A percentile compares a stretch with the other conserved stretches of the same genome.
Evolutionary conservation across 2,888 invertebrate species (phyloP).

Genomic region (Cyclophora albipunctata): DNA sequence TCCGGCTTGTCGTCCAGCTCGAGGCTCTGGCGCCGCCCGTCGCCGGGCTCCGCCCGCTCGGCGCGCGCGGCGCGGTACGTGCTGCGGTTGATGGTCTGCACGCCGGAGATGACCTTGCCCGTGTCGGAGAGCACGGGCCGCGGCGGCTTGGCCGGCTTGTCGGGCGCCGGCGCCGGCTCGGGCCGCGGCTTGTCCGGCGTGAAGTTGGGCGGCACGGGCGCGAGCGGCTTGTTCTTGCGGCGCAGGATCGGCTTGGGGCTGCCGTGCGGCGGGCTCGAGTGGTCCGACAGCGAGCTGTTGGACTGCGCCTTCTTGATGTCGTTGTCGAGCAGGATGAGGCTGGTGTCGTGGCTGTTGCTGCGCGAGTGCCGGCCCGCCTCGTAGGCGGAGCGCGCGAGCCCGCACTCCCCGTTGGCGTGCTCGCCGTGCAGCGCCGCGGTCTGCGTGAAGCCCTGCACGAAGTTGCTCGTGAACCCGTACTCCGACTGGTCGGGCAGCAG

Average conservation of each 20-base stretch:
- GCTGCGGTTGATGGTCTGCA: conserved; percentile 77
- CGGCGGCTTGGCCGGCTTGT: conserved; percentile 71
- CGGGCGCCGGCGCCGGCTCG: conserved; percentile 30
- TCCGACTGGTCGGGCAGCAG: conserved; percentile 71
- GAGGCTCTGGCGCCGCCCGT: conserved; percentile 70
- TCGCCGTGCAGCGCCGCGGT: conserved; percentile 57
- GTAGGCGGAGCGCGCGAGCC: conserved; percentile 21
- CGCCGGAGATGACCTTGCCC: conserved; percentile 67
- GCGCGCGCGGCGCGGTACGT: conserved; percentile 72
- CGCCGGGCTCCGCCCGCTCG: conserved; percentile 52
- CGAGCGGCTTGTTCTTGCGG: conserved; percentile 84
- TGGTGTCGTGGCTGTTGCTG: conserved; percentile 77
- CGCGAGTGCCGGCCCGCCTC: conserved; percentile 64
- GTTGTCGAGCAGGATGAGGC: conserved; percentile 64
- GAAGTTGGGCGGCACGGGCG: conserved; percentile 80
- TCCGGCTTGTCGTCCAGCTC: conserved; percentile 68
- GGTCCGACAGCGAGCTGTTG: conserved; percentile 80
- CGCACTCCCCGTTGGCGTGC: conserved; percentile 58
- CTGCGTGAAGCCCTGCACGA: conserved; percentile 56
- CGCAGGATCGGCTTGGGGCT: conserved; percentile 84
- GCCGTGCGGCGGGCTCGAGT: conserved; percentile 81
- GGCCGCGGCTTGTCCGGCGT: conserved; percentile 65
- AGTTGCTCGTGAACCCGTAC: conserved; percentile 57
- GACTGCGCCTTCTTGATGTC: conserved; percentile 78
- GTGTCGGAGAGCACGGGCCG: conserved; percentile 72